Evolutionary conservation across 2,797 vertebrate genomes (phyloP), one percentile per base, ranked within the genome.

Genomic region (Darevskia nairensis): DNA sequence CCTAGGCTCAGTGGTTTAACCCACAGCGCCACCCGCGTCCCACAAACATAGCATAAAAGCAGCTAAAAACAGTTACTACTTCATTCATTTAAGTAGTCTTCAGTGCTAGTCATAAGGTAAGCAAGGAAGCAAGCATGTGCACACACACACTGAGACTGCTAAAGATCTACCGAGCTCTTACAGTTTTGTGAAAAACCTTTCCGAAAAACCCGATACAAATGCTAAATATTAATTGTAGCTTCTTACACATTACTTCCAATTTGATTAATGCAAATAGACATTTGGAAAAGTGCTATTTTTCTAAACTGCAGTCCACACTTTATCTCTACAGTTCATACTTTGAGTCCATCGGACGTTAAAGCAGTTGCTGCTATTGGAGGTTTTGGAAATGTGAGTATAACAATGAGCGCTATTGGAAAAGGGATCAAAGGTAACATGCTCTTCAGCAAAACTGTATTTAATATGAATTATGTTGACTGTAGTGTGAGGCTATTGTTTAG

Each of bases 331-430:
- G 97, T 96, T 90, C 97, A 97, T 78, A 69, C 95, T 44, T 87
- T 98, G 93, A 96, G 85, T 29, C 97, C 97, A 55, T 93, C 93
- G 80, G 96, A 97, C 89, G 94, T 97, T 89, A 97, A 96, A 93
- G 77, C 88, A 46, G 90, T 97, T 46, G 87, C 96, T 80, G 94
- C 95, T 87, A 95, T 97, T 88, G 96, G 96, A 88, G 94, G 76
- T 66, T 88, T 96, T 81, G 94, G 92, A 88, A 89, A 35, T 46
- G 97, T 97, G 90, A 97, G 97, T 97, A 94, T 77, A 23, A 87
- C 64, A 0, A 0, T 89, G 86, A 91, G 88, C 25, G 46, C 17
- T 86, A 61, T 74, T 82, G 29, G 89, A 46, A 0, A 0, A 86
- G 88, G 86, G 81, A 90, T 69, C 10, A 80, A 64, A 79, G 0